Percentiles rank a stretch among this genome's conserved stretches.
These are phyloP conservation scores for Acromyrmex echinatior DNA, from an alignment of 1,140 invertebrate genomes.

Conservation along the genomic window DNA sequence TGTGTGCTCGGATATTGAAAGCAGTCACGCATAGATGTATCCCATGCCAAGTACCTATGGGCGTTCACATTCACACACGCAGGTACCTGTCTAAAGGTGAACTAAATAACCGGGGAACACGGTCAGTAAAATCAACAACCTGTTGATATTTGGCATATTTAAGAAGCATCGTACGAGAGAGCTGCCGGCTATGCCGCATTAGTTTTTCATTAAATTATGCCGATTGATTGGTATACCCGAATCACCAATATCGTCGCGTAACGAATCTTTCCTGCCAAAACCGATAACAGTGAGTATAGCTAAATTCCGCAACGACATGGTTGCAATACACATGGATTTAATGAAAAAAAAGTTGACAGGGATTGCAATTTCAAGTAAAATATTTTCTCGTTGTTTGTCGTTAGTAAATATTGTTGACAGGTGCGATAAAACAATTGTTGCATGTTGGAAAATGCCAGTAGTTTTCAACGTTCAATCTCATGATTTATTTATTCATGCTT, in stretches of 20 bases:
- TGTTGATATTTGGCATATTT: slow-evolving; percentile 77
- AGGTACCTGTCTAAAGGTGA: slow-evolving; percentile 53
- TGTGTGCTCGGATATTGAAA: background rate
- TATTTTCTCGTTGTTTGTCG: slow-evolving; percentile 30
- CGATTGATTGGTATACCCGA: slow-evolving; percentile 2
- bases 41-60: slow-evolving; percentile 11
- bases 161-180: slow-evolving; percentile 60
- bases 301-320: slow-evolving; percentile 22
- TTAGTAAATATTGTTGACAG: slow-evolving; percentile 39
- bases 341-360: slow-evolving; percentile 13
- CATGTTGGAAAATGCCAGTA: background rate
- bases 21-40: slow-evolving; percentile 35
- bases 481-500: slow-evolving; percentile 29
- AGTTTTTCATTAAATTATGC: slow-evolving; percentile 67
- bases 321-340: slow-evolving; percentile 8
- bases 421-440: slow-evolving; percentile 32
- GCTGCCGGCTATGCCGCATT: background rate
- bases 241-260: slow-evolving; percentile 19
- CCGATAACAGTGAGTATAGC: slow-evolving; percentile 37
- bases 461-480: slow-evolving; percentile 28
- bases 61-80: slow-evolving; percentile 7
- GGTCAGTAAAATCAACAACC: slow-evolving; percentile 76
- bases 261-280: slow-evolving; percentile 44
- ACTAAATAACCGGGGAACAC: slow-evolving; percentile 72
- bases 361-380: slow-evolving; percentile 46